A percentile compares a stretch with the other conserved stretches of the same genome.
Evolutionary conservation across 1,140 invertebrate species (phyloP).

Genomic region (Wasmannia auropunctata): DNA sequence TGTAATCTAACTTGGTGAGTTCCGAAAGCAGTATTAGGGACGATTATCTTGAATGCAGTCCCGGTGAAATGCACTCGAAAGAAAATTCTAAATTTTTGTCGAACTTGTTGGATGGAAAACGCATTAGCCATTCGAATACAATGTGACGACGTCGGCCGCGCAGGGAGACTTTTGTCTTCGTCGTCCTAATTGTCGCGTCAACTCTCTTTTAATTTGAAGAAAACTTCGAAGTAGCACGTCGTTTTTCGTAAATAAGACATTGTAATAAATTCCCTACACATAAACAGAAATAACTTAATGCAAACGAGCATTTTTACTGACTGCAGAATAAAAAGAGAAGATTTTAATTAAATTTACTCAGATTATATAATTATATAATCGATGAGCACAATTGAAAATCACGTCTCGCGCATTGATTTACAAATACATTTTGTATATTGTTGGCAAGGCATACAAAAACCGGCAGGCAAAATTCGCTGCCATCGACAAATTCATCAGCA

Average conservation of each 20-base stretch:
- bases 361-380: neutral
- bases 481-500: neutral
- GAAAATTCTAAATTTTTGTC: slow-evolving; percentile 65
- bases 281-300: neutral
- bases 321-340: no score
- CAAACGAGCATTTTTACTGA: neutral
- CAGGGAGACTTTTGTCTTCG: no score
- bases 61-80: slow-evolving; percentile 21
- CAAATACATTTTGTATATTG: neutral
- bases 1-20: slow-evolving; percentile 44
- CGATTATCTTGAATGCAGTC: slow-evolving; percentile 55
- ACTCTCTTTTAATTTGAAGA: neutral
- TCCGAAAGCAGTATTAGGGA: slow-evolving; percentile 53
- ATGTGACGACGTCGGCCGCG: neutral
- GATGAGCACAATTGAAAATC: neutral
- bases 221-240: neutral
- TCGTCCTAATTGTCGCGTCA: neutral
- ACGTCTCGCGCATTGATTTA: neutral
- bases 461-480: neutral
- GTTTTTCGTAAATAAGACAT: neutral
- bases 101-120: slow-evolving; percentile 61
- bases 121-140: slow-evolving; percentile 36
- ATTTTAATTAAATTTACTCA: neutral
- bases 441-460: neutral
- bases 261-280: neutral